Conservation (phyloP, 2,113 vertebrate species). For the Canis aureus region DNA sequence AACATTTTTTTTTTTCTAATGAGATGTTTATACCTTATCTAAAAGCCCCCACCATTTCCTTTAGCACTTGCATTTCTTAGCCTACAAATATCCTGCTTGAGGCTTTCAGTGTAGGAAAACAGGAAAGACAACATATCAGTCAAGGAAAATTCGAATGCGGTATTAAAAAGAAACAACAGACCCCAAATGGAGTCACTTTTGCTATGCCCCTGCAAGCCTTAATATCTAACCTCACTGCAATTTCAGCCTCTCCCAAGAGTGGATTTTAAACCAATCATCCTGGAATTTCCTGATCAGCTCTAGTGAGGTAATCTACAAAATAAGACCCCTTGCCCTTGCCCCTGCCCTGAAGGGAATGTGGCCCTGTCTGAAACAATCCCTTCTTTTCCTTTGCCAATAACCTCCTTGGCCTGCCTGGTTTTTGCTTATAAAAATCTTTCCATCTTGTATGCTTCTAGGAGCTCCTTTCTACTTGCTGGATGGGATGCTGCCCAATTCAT, state of each 20-base stretch:
- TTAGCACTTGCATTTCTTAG: not conserved
- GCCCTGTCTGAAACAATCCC: not conserved
- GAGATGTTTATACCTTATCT: not conserved
- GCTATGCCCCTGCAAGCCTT: not conserved
- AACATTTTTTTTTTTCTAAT: not conserved
- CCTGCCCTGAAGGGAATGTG: not conserved
- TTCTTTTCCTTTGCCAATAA: not conserved
- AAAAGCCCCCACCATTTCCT: not conserved
- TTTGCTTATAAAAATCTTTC: not conserved
- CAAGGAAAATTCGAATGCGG: not conserved
- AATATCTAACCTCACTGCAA: not conserved
- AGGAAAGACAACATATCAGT: not conserved
- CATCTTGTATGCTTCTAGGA: not conserved
- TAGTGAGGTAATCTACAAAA: not conserved
- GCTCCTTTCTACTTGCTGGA: not conserved
- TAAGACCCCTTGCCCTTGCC: not conserved
- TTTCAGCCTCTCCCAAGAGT: not conserved
- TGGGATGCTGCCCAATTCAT: not conserved
- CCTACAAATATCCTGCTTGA: not conserved
- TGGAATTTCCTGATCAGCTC: not conserved
- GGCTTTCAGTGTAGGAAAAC: not conserved
- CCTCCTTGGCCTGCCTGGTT: not conserved
- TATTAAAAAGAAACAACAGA: not conserved
- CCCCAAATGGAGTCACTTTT: not conserved
- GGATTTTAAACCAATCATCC: not conserved